A percentile compares a stretch with the other conserved stretches of the same genome.
Evolutionary conservation across 1,140 invertebrate genomes (phyloP).

Genomic region (Diorhabda sublineata): DNA sequence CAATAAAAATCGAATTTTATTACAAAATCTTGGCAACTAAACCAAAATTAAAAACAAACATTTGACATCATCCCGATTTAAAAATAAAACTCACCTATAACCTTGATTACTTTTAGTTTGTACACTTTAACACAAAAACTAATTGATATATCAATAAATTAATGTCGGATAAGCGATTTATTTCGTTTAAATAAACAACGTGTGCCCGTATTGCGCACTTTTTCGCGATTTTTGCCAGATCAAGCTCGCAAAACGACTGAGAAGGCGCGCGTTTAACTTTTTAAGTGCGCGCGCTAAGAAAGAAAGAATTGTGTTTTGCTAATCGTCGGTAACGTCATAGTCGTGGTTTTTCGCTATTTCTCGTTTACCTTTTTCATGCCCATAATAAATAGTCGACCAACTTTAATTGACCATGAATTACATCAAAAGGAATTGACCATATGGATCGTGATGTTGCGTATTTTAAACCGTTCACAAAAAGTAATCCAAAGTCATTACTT

Average conservation of each 20-base stretch:
- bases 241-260: constrained; percentile 13
- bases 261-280: constrained; percentile 12
- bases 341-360: constrained; percentile 12
- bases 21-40: not conserved
- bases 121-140: not conserved
- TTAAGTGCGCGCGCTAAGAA: constrained; percentile 3
- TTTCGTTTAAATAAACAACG: not conserved
- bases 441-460: not conserved
- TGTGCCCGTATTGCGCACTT: not conserved
- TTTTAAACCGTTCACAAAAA: too few species aligned
- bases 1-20: not conserved
- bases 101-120: not conserved
- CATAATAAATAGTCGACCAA: constrained; percentile 6
- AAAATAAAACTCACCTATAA: constrained; percentile 1
- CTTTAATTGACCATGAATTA: constrained; percentile 15
- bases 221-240: constrained; percentile 13
- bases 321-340: not conserved
- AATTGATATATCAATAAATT: constrained; percentile 4
- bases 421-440: constrained; percentile 13
- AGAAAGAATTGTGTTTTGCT: not conserved
- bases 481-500: too few species aligned
- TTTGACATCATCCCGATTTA: not conserved
- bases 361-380: constrained; percentile 11
- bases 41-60: not conserved
- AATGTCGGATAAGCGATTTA: not conserved